These are phyloP conservation scores for Papilio elwesi DNA, from an alignment of 2,888 invertebrate species.

Conservation along the genomic window DNA sequence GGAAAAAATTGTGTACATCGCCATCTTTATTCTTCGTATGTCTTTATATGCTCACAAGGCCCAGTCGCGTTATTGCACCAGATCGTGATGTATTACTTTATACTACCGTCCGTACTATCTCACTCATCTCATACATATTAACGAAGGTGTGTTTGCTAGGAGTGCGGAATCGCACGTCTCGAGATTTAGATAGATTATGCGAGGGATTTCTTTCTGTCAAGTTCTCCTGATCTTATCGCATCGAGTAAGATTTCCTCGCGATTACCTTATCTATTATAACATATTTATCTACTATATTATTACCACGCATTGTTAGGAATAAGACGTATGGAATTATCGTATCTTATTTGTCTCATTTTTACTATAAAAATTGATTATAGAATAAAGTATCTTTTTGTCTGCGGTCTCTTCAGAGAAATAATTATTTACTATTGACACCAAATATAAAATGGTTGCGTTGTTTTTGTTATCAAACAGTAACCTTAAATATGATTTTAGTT, in stretches of 20 bases:
- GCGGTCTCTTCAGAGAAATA: too few species aligned
- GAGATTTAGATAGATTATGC: conserved; percentile 52
- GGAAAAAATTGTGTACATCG: conserved; percentile 64
- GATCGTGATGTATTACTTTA: conserved; percentile 53
- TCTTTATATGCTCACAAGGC: conserved; percentile 73
- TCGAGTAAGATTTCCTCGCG: conserved; percentile 10
- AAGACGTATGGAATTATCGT: too few species aligned
- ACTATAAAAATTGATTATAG: too few species aligned
- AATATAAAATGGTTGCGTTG: too few species aligned
- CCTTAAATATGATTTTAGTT: too few species aligned
- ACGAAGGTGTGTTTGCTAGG: conserved; percentile 52
- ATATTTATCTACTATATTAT: conserved; percentile 6
- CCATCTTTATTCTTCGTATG: conserved; percentile 62
- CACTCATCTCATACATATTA: conserved; percentile 71
- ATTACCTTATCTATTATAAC: conserved; percentile 24
- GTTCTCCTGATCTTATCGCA: conserved; percentile 13
- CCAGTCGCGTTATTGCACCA: conserved; percentile 60
- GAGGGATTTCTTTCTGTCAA: conserved; percentile 34
- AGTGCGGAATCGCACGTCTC: conserved; percentile 53
- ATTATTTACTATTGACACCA: too few species aligned
- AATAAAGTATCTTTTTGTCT: too few species aligned
- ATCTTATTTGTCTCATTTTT: too few species aligned
- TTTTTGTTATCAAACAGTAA: too few species aligned
- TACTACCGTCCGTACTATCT: conserved; percentile 62
- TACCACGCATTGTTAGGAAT: neutral